Base-by-base conservation (phyloP, 2,888 invertebrate genomes). In the Drosophila meridionalis region DNA sequence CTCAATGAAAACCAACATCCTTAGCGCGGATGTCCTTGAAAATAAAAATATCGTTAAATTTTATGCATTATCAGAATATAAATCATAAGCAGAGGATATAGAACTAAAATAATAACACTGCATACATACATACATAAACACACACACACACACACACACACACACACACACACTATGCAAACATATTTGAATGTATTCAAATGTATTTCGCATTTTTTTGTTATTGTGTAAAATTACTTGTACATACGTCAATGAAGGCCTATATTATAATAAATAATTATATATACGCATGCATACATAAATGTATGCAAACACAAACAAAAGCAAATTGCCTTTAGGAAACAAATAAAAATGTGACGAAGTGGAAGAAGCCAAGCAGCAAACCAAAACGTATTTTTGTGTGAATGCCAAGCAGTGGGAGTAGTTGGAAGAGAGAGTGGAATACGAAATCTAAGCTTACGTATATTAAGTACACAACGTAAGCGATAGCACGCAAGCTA, bases 281-380 rank as follows among this genome's bases (percentile, higher is more conserved):
- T n/a, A 69, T 28, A 69, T 26, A 40, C 30, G 45, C 28, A 69
- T 28, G 20, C 11, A 56, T 8, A 66, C 11, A 4, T 20, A n/a
- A 83, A 70, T 50, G 9, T 67, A 52, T 63, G 73, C 62, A 55
- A 72, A 75, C 53, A 7, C 26, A 32, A 62, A 40, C 55, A 63
- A 52, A 69, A 73, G 53, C 45, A 58, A 79, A 78, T 73, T 82
- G 84, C 90, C 84, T 89, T 85, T 85, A 87, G 88, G 84, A 88
- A 85, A 73, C 84, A 85, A 85, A 89, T 60, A 56, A 70, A 69
- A 69, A 52, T 57, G 81, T 69, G 57, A 69, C 67, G 55, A 30
- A 20, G 38, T 28, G 28, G 14, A 34, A 12, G 57, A 9, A 26
- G 26, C 5, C 20, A 40, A 52, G 47, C 56, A 62, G 58, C 34